A percentile compares a stretch with the other conserved stretches of the same genome.
Conservation (phyloP, 30 jellyfish, hydroid and myxozoan species). For the Haliclystus octoradiatus region DNA sequence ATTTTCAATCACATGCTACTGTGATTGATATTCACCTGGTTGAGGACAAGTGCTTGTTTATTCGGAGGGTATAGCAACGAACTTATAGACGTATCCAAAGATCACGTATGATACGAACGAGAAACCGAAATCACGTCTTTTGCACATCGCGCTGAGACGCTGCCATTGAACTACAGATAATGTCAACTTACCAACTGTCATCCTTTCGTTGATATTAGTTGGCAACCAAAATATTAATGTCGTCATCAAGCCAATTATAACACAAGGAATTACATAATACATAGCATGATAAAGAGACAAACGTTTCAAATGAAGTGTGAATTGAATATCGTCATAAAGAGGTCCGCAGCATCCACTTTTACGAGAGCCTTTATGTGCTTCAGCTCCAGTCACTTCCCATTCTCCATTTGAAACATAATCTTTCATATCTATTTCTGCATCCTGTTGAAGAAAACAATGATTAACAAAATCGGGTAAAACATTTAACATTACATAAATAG, state of each 20-base stretch:
- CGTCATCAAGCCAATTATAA: constrained; percentile 64
- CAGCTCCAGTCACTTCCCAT: constrained; percentile 40
- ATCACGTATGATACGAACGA: no score
- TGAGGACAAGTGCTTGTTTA: no score
- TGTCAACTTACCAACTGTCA: constrained; percentile 66
- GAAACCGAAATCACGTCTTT: no score
- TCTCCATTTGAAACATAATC: constrained; percentile 44
- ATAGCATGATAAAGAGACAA: constrained; percentile 60
- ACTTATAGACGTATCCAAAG: no score
- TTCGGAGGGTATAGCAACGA: no score
- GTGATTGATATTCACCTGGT: no score
- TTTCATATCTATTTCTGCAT: constrained; percentile 13
- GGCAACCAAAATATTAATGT: constrained; percentile 52
- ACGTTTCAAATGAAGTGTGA: constrained; percentile 30
- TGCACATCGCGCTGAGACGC: no score
- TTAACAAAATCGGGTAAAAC: no score
- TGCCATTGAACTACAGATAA: no score
- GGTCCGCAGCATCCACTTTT: neutral
- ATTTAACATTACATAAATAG: no score
- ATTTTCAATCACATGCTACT: no score
- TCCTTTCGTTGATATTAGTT: constrained; percentile 61
- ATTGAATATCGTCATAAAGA: constrained; percentile 26
- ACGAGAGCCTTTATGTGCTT: neutral
- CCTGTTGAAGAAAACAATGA: no score
- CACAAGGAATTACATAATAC: constrained; percentile 65